Evolutionary conservation across 2,113 vertebrate genomes (phyloP).

Genomic region (Phodopus roborovskii): DNA sequence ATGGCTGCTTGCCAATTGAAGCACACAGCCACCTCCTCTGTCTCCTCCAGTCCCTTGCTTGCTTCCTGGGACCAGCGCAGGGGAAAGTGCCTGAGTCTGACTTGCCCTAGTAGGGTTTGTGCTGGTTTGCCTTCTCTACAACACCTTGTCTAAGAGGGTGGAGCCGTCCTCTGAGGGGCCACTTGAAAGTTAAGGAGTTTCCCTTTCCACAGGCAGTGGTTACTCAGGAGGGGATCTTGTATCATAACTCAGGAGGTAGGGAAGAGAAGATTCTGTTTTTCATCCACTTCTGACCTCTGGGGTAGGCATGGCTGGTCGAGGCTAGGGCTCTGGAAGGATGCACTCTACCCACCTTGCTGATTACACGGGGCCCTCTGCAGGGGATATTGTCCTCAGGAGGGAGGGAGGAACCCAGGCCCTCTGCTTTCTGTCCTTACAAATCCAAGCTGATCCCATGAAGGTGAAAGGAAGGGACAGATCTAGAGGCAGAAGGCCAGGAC

Average conservation of each 20-base stretch:
- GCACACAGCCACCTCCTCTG: not conserved
- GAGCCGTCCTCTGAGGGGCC: not conserved
- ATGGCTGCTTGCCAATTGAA: constrained; percentile 30
- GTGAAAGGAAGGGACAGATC: not conserved
- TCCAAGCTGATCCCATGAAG: not conserved
- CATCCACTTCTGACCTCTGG: not conserved
- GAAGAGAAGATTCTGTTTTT: not conserved
- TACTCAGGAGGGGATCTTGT: not conserved
- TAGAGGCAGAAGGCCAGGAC: not conserved
- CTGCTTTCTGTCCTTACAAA: not conserved
- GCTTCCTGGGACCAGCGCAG: not conserved
- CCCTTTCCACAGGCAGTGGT: not conserved
- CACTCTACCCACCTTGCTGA: too few relatives aligned
- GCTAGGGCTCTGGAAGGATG: not conserved
- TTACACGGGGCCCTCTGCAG: not conserved
- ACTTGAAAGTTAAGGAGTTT: not conserved
- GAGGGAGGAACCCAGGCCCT: not conserved
- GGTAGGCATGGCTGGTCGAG: not conserved
- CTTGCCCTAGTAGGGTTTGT: constrained; percentile 1
- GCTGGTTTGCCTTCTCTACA: not conserved
- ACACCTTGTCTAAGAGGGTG: not conserved
- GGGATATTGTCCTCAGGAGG: not conserved
- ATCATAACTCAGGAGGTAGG: not conserved
- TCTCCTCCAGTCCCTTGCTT: not conserved
- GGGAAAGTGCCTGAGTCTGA: not conserved